Percentiles rank a stretch among this genome's conserved stretches.
These are phyloP conservation scores for Pteronura brasiliensis DNA, from an alignment of 2,113 vertebrate species.

Conservation along the genomic window DNA sequence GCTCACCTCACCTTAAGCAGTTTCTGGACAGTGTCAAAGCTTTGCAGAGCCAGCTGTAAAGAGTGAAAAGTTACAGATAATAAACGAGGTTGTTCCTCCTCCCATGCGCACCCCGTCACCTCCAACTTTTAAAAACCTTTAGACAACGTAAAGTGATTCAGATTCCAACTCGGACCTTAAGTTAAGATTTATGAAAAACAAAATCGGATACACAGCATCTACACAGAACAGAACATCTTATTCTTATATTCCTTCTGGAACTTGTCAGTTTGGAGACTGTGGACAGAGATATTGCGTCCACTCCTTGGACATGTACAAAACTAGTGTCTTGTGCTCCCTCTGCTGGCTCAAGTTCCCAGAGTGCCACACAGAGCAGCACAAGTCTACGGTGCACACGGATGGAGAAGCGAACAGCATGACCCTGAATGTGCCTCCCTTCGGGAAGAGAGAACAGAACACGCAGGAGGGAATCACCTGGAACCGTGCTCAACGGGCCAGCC, in stretches of 20 bases:
- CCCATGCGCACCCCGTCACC: rapidly evolving
- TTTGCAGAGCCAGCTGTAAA: conserved; percentile 92
- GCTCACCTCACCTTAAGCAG: conserved; percentile 88
- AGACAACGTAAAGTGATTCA: neutral
- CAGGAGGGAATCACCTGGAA: rapidly evolving
- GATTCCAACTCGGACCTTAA: neutral
- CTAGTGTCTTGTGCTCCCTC: conserved; percentile 66
- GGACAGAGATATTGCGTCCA: neutral
- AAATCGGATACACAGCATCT: neutral
- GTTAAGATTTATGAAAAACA: neutral
- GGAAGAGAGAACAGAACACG: rapidly evolving
- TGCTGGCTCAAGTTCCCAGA: conserved; percentile 62
- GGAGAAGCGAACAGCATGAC: neutral
- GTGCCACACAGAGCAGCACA: conserved; percentile 14
- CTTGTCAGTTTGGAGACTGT: neutral
- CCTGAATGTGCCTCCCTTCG: neutral
- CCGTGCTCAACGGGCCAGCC: neutral
- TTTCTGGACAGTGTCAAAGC: conserved; percentile 93
- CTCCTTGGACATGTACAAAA: conserved; percentile 35
- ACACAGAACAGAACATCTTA: neutral
- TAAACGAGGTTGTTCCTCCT: neutral
- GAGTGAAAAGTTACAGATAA: conserved; percentile 36
- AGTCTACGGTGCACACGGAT: neutral
- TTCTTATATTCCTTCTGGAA: neutral
- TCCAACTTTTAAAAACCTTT: neutral